Percentiles rank a stretch among this genome's conserved stretches.
phyloP scores from a whole-genome alignment of 2,888 invertebrate genomes.

The Phytoseiulus persimilis region DNA sequence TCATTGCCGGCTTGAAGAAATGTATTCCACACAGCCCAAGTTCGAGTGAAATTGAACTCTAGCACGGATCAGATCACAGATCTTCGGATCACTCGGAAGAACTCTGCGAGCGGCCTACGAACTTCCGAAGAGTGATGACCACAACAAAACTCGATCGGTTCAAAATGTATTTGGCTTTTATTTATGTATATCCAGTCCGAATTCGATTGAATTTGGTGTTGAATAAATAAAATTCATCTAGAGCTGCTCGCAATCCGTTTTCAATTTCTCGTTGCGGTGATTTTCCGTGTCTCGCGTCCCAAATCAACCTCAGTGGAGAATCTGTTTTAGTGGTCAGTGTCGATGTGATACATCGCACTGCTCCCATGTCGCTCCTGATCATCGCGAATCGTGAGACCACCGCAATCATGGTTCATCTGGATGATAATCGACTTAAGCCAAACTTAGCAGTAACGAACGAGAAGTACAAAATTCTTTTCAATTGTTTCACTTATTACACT shows the following conservation, averaged over 20 bases:
- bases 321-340: not conserved
- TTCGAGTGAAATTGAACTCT: too few relatives aligned
- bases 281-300: not conserved
- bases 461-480: constrained; percentile 23
- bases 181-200: constrained; percentile 14
- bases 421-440: not conserved
- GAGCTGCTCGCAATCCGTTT: not conserved
- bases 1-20: too few relatives aligned
- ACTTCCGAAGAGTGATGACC: not conserved
- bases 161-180: constrained; percentile 37
- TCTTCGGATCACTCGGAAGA: too few relatives aligned
- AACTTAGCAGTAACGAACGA: not conserved
- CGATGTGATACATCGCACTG: not conserved
- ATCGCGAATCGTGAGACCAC: not conserved
- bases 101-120: too few relatives aligned
- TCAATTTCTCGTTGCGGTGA: not conserved
- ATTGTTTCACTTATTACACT: constrained; percentile 24
- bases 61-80: too few relatives aligned
- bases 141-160: not conserved
- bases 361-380: not conserved
- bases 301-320: not conserved
- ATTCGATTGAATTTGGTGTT: not conserved
- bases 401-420: not conserved
- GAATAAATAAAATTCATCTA: constrained; percentile 37
- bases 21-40: too few relatives aligned